These are phyloP conservation scores for Nomada flava DNA, from an alignment of 2,888 invertebrate genomes.

Conservation along the genomic window DNA sequence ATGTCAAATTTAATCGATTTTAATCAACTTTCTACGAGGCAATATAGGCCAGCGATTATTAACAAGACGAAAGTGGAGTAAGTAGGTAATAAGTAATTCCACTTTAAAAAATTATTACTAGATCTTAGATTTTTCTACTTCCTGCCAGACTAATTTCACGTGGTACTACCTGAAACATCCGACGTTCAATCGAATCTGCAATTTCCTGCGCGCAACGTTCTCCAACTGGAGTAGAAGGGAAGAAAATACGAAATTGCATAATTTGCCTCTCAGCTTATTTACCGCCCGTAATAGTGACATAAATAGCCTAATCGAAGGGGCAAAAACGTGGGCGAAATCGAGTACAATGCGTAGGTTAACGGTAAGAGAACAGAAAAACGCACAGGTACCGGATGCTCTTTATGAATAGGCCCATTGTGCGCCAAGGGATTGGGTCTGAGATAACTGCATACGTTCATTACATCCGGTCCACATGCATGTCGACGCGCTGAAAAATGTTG, in stretches of 20 bases:
- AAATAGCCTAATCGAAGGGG: slow-evolving; percentile 44
- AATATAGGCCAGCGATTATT: too few relatives aligned
- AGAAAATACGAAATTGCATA: not conserved
- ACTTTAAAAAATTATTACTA: too few relatives aligned
- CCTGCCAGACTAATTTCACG: too few relatives aligned
- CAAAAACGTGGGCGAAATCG: slow-evolving; percentile 43
- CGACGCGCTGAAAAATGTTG: slow-evolving; percentile 30
- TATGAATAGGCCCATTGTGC: slow-evolving; percentile 64
- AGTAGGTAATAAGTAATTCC: too few relatives aligned
- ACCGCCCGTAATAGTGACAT: slow-evolving; percentile 18
- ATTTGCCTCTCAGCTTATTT: not conserved
- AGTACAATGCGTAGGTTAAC: slow-evolving; percentile 42
- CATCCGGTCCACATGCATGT: slow-evolving; percentile 53
- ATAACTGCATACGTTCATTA: slow-evolving; percentile 50
- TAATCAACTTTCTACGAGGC: too few relatives aligned
- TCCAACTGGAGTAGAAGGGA: not conserved
- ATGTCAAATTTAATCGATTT: too few relatives aligned
- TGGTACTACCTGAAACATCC: not conserved
- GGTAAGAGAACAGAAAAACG: slow-evolving; percentile 54
- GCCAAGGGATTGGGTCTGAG: slow-evolving; percentile 53
- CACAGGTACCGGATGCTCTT: slow-evolving; percentile 64
- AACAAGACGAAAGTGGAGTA: too few relatives aligned
- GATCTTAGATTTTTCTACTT: too few relatives aligned
- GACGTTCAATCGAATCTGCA: not conserved
- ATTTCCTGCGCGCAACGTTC: not conserved